Conservation (phyloP, 2,113 vertebrate genomes). For the Macquaria ambigua region DNA sequence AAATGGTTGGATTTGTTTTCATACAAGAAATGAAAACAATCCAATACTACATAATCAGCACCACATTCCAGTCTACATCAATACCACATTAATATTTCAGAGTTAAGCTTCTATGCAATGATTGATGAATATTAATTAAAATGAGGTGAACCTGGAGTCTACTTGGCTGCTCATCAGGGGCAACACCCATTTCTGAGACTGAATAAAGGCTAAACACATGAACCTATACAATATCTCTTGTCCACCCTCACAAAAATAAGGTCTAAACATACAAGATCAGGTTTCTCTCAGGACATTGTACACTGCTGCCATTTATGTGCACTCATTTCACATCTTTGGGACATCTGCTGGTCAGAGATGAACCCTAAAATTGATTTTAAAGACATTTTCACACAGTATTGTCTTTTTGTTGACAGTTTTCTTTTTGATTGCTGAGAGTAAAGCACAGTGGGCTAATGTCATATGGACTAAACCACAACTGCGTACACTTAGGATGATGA, state of each 20-base stretch:
- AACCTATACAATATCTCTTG: neutral
- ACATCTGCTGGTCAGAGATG: neutral
- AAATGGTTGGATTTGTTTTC: conserved; percentile 28
- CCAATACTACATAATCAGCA: conserved; percentile 19
- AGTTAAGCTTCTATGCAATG: conserved; percentile 23
- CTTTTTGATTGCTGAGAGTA: neutral
- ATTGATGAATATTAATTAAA: conserved; percentile 58
- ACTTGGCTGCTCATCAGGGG: conserved; percentile 47
- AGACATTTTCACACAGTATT: neutral
- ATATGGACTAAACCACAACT: neutral
- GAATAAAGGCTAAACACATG: conserved; percentile 9
- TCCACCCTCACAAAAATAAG: neutral
- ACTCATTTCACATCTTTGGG: neutral
- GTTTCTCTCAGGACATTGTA: neutral
- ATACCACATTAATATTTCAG: conserved; percentile 45
- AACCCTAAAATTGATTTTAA: neutral
- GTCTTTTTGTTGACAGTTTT: neutral
- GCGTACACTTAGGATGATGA: neutral
- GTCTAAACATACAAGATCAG: neutral
- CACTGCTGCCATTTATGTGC: neutral
- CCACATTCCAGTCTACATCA: conserved; percentile 10
- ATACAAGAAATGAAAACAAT: conserved; percentile 32
- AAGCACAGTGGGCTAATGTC: neutral
- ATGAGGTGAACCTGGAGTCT: conserved; percentile 38
- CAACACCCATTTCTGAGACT: conserved; percentile 21